phyloP scores from a whole-genome alignment of 2,888 invertebrate genomes.

The Patella caerulea region DNA sequence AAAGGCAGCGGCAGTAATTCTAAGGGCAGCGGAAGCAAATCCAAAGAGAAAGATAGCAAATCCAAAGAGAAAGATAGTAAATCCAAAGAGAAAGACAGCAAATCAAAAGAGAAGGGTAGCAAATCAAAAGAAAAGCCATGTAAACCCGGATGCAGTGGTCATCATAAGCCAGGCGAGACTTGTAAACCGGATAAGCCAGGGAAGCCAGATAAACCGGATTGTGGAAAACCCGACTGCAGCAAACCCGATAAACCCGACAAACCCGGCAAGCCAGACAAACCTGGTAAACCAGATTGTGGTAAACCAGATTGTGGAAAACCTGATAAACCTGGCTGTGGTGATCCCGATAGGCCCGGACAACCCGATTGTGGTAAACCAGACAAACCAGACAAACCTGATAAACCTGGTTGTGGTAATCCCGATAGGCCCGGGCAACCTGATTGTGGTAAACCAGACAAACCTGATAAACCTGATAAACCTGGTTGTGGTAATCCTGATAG shows the following conservation, averaged over 20 bases:
- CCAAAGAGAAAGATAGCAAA: slow-evolving; percentile 13
- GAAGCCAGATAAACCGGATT: slow-evolving; percentile 14
- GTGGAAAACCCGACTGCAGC: background rate
- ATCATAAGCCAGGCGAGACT: slow-evolving; percentile 8
- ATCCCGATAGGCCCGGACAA: slow-evolving; percentile 13
- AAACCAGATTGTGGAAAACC: background rate
- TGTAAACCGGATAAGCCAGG: slow-evolving; percentile 15
- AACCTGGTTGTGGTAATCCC: slow-evolving; percentile 5
- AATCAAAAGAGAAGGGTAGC: slow-evolving; percentile 16
- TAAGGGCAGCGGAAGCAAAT: background rate
- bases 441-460: slow-evolving; percentile 6
- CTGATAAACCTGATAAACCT: background rate
- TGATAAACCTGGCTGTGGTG: slow-evolving; percentile 2
- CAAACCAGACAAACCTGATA: no score
- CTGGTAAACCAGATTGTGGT: background rate
- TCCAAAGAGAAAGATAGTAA: slow-evolving; percentile 3
- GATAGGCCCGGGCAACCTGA: slow-evolving; percentile 17
- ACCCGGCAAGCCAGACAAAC: slow-evolving; percentile 3
- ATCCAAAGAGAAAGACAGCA: slow-evolving; percentile 12
- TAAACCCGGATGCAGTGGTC: slow-evolving; percentile 14
- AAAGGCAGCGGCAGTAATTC: slow-evolving; percentile 10
- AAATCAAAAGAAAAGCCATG: slow-evolving; percentile 16
- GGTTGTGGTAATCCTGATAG: background rate
- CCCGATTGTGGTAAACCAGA: background rate
- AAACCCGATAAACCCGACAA: slow-evolving; percentile 15